These are phyloP conservation scores for Diabrotica balteata DNA, from an alignment of 2,888 invertebrate genomes.

Conservation along the genomic window DNA sequence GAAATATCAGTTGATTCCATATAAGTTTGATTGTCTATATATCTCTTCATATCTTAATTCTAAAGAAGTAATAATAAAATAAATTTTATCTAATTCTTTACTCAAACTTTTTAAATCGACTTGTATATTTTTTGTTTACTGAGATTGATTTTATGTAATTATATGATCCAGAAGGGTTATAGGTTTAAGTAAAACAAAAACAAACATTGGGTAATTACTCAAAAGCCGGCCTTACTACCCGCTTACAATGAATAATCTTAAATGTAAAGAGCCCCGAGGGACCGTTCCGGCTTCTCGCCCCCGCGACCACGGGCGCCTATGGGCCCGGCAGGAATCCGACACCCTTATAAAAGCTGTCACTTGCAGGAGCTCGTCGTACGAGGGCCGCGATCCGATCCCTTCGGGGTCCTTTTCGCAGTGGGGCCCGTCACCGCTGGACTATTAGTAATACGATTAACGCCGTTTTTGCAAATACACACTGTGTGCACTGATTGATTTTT, in stretches of 20 bases:
- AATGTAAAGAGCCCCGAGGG: slow-evolving; percentile 19
- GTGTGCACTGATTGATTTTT: slow-evolving; percentile 57
- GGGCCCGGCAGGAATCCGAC: slow-evolving; percentile 56
- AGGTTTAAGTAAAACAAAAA: too few relatives aligned
- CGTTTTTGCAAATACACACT: slow-evolving; percentile 53
- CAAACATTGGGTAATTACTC: too few relatives aligned
- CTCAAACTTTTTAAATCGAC: too few relatives aligned
- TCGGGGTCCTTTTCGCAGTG: slow-evolving; percentile 46
- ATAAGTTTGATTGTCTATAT: too few relatives aligned
- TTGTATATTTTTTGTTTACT: too few relatives aligned
- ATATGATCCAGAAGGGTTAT: too few relatives aligned
- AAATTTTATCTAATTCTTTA: too few relatives aligned
- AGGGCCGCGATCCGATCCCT: slow-evolving; percentile 38
- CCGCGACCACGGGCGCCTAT: slow-evolving; percentile 50
- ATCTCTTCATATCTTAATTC: too few relatives aligned
- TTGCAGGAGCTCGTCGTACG: slow-evolving; percentile 53
- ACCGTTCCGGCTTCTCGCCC: slow-evolving; percentile 47
- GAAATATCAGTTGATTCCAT: too few relatives aligned
- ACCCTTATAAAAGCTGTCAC: slow-evolving; percentile 60
- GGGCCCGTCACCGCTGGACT: slow-evolving; percentile 45
- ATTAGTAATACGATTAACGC: slow-evolving; percentile 59
- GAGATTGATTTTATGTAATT: too few relatives aligned
- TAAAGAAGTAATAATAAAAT: too few relatives aligned
- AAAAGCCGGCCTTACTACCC: neutral
- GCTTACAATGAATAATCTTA: slow-evolving; percentile 7